A percentile compares a stretch with the other conserved stretches of the same genome.
Conservation (phyloP, 1,140 invertebrate species). For the Cydia fagiglandana region DNA sequence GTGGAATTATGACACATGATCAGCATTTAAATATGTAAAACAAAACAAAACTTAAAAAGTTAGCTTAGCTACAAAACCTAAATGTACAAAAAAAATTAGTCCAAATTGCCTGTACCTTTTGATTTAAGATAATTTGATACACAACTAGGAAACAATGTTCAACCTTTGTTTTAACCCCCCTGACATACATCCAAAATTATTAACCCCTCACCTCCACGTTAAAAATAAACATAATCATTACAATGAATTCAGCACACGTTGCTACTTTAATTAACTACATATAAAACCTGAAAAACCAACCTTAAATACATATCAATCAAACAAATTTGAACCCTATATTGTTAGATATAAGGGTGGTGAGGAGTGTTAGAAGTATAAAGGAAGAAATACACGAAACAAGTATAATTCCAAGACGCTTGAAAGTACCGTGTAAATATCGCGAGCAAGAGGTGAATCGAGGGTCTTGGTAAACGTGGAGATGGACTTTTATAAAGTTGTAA, state of each 20-base stretch:
- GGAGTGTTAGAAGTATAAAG: not conserved
- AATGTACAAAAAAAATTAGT: not conserved
- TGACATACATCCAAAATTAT: slow-evolving; percentile 11
- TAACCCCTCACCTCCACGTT: not conserved
- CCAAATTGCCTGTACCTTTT: not conserved
- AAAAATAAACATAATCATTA: slow-evolving; percentile 26
- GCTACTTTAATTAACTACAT: slow-evolving; percentile 8
- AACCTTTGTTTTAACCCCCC: not conserved
- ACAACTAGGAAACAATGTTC: not conserved
- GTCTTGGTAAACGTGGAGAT: slow-evolving; percentile 44
- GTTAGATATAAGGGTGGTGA: not conserved
- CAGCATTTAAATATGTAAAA: too few species aligned
- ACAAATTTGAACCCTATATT: not conserved
- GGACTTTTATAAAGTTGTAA: slow-evolving; percentile 1
- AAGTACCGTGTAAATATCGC: slow-evolving; percentile 76
- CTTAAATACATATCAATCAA: not conserved
- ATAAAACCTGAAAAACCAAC: not conserved
- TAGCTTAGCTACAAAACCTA: too few species aligned
- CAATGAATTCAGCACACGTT: slow-evolving; percentile 27
- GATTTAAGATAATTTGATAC: not conserved
- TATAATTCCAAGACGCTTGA: slow-evolving; percentile 63
- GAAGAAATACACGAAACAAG: slow-evolving; percentile 52
- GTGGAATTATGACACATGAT: too few species aligned
- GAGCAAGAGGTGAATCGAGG: slow-evolving; percentile 63
- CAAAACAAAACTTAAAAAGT: too few species aligned